Conservation (phyloP, 2,888 invertebrate species). For the Tenthredo mesomela region DNA sequence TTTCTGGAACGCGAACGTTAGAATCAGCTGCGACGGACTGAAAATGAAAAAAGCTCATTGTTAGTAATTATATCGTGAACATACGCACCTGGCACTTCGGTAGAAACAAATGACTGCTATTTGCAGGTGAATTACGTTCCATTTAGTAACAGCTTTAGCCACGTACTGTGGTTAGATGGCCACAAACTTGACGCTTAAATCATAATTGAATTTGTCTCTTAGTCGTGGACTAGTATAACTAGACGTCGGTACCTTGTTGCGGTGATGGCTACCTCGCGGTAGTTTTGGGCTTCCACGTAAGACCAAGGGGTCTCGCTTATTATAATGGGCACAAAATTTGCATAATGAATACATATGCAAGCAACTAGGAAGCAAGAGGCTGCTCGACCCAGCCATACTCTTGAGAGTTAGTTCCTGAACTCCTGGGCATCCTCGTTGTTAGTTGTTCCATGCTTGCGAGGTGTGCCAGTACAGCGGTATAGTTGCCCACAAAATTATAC, state of each 20-base stretch:
- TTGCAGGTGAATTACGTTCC: slow-evolving; percentile 24
- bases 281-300: slow-evolving; percentile 72
- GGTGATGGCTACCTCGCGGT: slow-evolving; percentile 69
- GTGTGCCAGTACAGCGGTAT: slow-evolving; percentile 63
- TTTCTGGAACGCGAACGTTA: neutral
- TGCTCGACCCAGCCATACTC: slow-evolving; percentile 65
- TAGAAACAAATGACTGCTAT: slow-evolving; percentile 32
- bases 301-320: slow-evolving; percentile 75
- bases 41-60: neutral
- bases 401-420: slow-evolving; percentile 67
- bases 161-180: slow-evolving; percentile 52
- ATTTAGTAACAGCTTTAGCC: slow-evolving; percentile 46
- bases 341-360: slow-evolving; percentile 77
- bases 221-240: slow-evolving; percentile 59
- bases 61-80: neutral
- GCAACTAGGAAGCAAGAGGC: slow-evolving; percentile 63
- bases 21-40: neutral
- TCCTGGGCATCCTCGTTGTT: slow-evolving; percentile 75
- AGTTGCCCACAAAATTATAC: slow-evolving; percentile 26
- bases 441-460: slow-evolving; percentile 69
- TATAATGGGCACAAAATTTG: slow-evolving; percentile 76
- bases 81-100: neutral
- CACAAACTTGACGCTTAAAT: slow-evolving; percentile 71
- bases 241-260: slow-evolving; percentile 65
- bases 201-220: slow-evolving; percentile 75